These are phyloP conservation scores for Cepaea hortensis DNA, from an alignment of 2,888 invertebrate genomes.

Conservation along the genomic window DNA sequence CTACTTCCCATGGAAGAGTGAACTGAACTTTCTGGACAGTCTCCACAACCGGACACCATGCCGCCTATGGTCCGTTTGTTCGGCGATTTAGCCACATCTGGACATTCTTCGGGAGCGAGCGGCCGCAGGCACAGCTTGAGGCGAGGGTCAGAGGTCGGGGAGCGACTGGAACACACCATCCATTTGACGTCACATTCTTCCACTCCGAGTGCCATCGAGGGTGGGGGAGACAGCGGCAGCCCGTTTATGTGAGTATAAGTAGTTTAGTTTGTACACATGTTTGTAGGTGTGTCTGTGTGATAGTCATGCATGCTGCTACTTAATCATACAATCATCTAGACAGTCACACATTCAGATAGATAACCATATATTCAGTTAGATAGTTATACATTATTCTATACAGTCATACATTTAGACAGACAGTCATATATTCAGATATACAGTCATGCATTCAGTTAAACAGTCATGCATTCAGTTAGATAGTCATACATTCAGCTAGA, in stretches of 20 bases:
- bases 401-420: too few species aligned
- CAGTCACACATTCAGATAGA: background rate
- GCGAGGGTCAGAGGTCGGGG: slow-evolving; percentile 65
- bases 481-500: background rate
- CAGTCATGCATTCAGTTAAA: background rate
- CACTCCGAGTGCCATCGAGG: slow-evolving; percentile 58
- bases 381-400: background rate
- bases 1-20: background rate
- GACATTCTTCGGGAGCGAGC: slow-evolving; percentile 53
- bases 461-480: background rate
- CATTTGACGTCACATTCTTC: slow-evolving; percentile 59
- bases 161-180: slow-evolving; percentile 65
- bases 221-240: slow-evolving; percentile 50
- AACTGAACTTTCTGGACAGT: background rate
- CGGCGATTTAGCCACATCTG: slow-evolving; percentile 54
- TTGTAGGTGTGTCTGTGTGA: background rate
- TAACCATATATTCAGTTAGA: background rate
- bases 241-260: slow-evolving; percentile 56
- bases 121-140: slow-evolving; percentile 62
- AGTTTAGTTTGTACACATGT: background rate
- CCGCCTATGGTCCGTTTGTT: slow-evolving; percentile 58
- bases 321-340: background rate
- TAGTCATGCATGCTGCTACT: background rate
- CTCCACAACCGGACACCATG: slow-evolving; percentile 48
- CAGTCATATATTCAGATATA: too few species aligned